Evolutionary conservation across 2,888 invertebrate genomes (phyloP).

Genomic region (Entomobrya multifasciata): DNA sequence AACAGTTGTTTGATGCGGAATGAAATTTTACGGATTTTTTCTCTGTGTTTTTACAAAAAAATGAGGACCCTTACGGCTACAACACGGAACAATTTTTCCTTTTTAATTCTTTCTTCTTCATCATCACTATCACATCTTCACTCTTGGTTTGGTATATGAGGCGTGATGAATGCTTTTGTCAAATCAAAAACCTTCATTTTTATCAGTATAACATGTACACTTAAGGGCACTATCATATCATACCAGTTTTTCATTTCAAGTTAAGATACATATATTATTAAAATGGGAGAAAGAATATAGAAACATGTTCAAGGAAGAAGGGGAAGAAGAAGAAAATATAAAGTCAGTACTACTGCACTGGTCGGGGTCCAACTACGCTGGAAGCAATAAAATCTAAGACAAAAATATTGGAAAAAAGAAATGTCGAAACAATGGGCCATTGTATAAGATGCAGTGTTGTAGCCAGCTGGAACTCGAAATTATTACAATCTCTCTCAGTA

Average conservation of each 20-base stretch:
- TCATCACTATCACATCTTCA: not conserved
- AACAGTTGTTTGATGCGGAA: constrained; percentile 39
- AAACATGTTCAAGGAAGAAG: not conserved
- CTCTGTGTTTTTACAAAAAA: not conserved
- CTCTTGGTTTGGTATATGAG: constrained; percentile 49
- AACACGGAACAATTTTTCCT: constrained; percentile 55
- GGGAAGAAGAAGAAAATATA: constrained; percentile 30
- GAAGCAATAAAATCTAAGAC: constrained; percentile 51
- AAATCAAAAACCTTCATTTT: constrained; percentile 69
- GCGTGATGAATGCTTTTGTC: constrained; percentile 78
- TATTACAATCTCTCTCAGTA: not conserved
- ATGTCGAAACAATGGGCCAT: constrained; percentile 53
- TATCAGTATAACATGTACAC: constrained; percentile 43
- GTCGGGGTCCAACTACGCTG: constrained; percentile 42
- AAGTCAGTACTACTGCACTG: not conserved
- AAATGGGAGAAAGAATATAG: not conserved
- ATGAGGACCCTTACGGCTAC: constrained; percentile 78
- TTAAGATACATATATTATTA: constrained; percentile 33
- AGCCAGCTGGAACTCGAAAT: constrained; percentile 61
- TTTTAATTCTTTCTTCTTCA: not conserved
- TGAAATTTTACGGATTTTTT: not conserved
- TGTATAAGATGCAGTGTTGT: not conserved
- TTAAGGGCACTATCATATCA: constrained; percentile 52
- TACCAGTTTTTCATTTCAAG: constrained; percentile 41
- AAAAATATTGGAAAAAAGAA: constrained; percentile 18